These are phyloP conservation scores for Tiaroga cobitis DNA, from an alignment of 2,797 vertebrate genomes.

Conservation along the genomic window DNA sequence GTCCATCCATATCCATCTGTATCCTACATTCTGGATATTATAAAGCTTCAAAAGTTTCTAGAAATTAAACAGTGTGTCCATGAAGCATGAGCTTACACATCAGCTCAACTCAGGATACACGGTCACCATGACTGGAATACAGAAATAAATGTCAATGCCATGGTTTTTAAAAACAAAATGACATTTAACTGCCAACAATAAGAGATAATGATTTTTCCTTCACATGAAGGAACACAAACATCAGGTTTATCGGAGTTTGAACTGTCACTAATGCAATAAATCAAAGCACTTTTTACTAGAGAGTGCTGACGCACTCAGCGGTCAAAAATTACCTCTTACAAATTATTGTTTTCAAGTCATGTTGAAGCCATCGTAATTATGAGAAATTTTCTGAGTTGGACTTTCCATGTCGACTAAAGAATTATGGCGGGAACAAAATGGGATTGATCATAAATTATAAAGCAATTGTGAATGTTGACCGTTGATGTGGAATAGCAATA, in stretches of 20 bases:
- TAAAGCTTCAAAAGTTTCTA: not conserved
- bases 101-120: not conserved
- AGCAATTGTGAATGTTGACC: not conserved
- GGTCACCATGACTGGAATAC: not conserved
- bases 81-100: not conserved
- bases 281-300: not conserved
- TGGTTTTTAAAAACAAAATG: not conserved
- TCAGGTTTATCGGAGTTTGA: conserved; percentile 9
- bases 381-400: not conserved
- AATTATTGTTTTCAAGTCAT: not conserved
- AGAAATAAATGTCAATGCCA: not conserved
- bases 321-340: not conserved
- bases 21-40: not conserved
- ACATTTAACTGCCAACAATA: not conserved
- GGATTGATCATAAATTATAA: not conserved
- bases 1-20: too few species aligned
- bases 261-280: conserved; percentile 16
- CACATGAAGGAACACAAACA: not conserved
- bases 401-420: not conserved
- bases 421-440: not conserved
- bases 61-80: not conserved
- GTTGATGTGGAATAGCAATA: not conserved
- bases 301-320: not conserved
- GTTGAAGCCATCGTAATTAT: not conserved
- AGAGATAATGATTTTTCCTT: not conserved